Evolutionary conservation across 2,797 vertebrate species (phyloP), one percentile per base, ranked within the genome.

Genomic region (Poeciliopsis infans): DNA sequence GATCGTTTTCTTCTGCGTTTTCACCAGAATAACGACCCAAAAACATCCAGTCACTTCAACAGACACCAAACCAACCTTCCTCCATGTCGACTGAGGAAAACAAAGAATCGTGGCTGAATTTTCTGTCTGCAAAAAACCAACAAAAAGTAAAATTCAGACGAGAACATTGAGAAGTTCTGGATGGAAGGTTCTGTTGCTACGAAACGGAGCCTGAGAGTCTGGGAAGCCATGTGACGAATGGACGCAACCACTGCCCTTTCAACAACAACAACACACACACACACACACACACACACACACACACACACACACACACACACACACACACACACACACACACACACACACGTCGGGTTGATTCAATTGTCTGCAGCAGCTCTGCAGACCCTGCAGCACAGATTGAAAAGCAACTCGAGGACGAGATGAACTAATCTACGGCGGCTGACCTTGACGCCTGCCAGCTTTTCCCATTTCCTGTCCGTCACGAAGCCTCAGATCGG

Each of bases 401-500:
- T 70, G 75, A 74, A 41, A 59, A 72, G 18, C 55, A 77, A 73
- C 43, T 72, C 71, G 53, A 86, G 70, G 68, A 57, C 68, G 51
- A 69, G 83, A 83, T 79, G 73, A 86, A 85, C 82, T 78, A 39
- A 85, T 91, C 78, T 87, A 85, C 84, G 83, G 72, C 57, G 79
- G 81, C 79, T 90, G 89, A 93, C 86, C 89, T 87, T 12, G 66
- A 82, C 13, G 81, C 75, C 81, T 18, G 83, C 41, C 1, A 61
- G 33, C 72, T 70, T 83, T 83, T 90, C 81, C 82, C 77, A 86
- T 90, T 91, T 91, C 86, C 88, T 83, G n/a, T 73, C 79, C 31
- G 75, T 82, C 84, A 74, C 70, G 0, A 72, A 79, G 70, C 70
- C 83, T 72, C 78, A 18, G 28, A 64, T 73, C 81, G 69, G 28